Percentiles rank a stretch among this genome's conserved stretches.
phyloP scores from a whole-genome alignment of 2,888 invertebrate genomes.

The Carterocephalus palaemon region DNA sequence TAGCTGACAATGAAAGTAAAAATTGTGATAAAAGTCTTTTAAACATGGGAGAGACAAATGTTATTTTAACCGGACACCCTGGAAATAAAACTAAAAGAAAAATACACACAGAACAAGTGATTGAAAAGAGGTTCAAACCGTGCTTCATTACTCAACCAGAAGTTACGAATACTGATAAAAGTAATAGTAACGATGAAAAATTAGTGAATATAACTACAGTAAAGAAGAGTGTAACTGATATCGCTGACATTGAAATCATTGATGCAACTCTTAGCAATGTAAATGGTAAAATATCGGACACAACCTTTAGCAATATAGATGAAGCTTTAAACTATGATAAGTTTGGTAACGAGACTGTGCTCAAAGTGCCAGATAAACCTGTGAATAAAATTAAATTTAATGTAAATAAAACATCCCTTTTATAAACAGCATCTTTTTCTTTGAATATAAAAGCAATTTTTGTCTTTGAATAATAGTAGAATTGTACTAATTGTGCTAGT shows the following conservation, averaged over 20 bases:
- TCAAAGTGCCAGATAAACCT: constrained; percentile 48
- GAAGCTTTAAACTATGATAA: constrained; percentile 58
- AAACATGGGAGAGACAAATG: constrained; percentile 59
- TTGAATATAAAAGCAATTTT: no score
- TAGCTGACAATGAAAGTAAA: constrained; percentile 13
- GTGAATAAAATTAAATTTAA: constrained; percentile 62
- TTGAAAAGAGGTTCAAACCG: constrained; percentile 36
- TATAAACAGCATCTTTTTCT: constrained; percentile 19
- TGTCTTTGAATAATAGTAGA: no score
- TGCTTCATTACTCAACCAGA: constrained; percentile 36
- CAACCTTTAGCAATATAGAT: constrained; percentile 63
- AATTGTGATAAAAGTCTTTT: constrained; percentile 27
- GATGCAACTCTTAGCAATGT: no score
- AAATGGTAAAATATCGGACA: no score
- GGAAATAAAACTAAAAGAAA: constrained; percentile 34
- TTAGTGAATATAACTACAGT: constrained; percentile 14
- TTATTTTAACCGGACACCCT: no score
- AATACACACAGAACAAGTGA: constrained; percentile 35
- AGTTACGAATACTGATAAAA: constrained; percentile 4
- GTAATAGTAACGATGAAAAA: constrained; percentile 1
- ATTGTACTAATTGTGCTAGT: no score
- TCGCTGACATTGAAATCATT: constrained; percentile 42
- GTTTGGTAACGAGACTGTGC: constrained; percentile 59
- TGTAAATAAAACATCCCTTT: constrained; percentile 48
- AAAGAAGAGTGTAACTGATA: constrained; percentile 4